Base-by-base conservation (phyloP, 2,888 invertebrate genomes). In the Blastobasis adustella region DNA sequence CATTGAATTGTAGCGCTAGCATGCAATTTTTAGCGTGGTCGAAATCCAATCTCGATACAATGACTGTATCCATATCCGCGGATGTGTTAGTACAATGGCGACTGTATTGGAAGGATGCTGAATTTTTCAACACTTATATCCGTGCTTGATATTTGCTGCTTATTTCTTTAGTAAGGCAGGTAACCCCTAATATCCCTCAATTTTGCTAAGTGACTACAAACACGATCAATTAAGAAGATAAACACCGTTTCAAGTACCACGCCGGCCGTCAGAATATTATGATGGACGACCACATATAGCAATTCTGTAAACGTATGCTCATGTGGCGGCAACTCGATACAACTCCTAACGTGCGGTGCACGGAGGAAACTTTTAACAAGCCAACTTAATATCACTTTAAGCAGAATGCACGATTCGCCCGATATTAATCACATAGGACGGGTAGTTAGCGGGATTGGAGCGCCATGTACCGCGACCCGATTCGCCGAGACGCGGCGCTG, bases 351-450 rank as follows among this genome's bases (percentile, higher is more conserved):
- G 68, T 77, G 78, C 80, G 69, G 72, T 69, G 78, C 76, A 72
- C 73, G 72, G 69, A 72, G 56, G 76, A 79, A 87, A 87, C 86
- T 88, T 88, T 86, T 88, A 88, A 88, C 88, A 86, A 88, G 87
- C 82, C 84, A 87, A 88, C 88, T 88, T 87, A 86, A 87, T 88
- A 86, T 87, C 88, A 86, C 84, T 87, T 83, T 76, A 73, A 79
- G 66, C 74, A 75, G 79, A 82, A 84, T 82, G 79, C 82, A 78
- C 82, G 79, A 84, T 82, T 80, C 84, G 73, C 81, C 79, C 72
- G 82, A 78, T 85, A 85, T 88, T 86, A 87, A 87, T 88, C 87
- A 86, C 83, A 77, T 82, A 81, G 71, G 79, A 82, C 72, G 77
- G 77, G 84, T 86, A 86, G 86, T 87, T 87, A 84, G 79, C 72